Base-by-base conservation (phyloP, 2,888 invertebrate species). In the Drosophila demipolita region DNA sequence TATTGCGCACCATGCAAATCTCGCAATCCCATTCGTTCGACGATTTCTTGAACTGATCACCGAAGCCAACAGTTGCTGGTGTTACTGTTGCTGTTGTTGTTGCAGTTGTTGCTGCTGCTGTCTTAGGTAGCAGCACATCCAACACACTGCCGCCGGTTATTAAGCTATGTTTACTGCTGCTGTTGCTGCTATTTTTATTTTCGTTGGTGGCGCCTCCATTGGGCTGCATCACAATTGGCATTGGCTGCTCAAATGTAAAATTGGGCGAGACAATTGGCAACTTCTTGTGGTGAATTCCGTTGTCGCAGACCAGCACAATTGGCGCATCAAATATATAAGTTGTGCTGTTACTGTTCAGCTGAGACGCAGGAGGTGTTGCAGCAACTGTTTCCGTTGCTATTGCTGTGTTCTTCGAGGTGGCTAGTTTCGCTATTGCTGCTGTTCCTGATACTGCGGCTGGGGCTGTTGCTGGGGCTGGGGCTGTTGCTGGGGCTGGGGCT, bases 1-100 rank as follows among this genome's bases (percentile, higher is more conserved):
- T 92, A 89, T 96, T 96, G 48, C 94, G 93, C 17, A 96, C 92
- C 92, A 95, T 93, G 89, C 96, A 96, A 26, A 93, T 93, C 1
- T 94, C 92, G 91, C 96, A 96, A 80, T 95, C 95, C 96, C 96
- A 96, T 26, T 94, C 94, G 55, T 94, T 94, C 29, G 92, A 87
- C 1, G 93, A 91, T 40, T 94, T 94, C 83, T 95, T 95, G 78
- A 95, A 95, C 81, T 92, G 91, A 60, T 92, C 91, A 2, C 91
- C 92, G 61, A 92, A 92, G 5, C 79, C 80, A 29, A 26, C 55
- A 38, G 29, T 9, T 20, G 26, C 36, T 9, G 17, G 3, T 26
- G 12, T 32, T 40, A 15, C 17, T 17, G 35, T 38, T 11, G 23
- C 6, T 36, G 12, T 17, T 42, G 54, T 11, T 35, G 48, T 36